These are phyloP conservation scores for Hyles lineata DNA, from an alignment of 2,888 invertebrate genomes.

Conservation along the genomic window DNA sequence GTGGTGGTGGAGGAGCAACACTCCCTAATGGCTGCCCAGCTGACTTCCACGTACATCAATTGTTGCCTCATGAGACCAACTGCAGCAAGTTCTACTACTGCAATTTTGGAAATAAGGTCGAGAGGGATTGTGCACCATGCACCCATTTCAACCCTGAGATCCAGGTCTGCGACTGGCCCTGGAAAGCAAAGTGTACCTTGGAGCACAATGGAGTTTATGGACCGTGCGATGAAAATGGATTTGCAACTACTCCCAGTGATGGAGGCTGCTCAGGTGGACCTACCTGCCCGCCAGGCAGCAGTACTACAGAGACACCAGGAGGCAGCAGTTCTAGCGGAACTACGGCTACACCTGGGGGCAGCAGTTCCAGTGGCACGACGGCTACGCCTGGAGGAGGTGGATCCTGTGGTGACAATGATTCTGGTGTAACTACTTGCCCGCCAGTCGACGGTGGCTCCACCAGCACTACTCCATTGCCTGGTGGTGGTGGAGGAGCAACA, in stretches of 20 bases:
- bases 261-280: slow-evolving; percentile 28
- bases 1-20: slow-evolving; percentile 26
- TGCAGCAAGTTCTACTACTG: slow-evolving; percentile 64
- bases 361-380: not conserved
- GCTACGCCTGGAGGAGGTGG: slow-evolving; percentile 2
- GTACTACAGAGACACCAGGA: slow-evolving; percentile 30
- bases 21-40: slow-evolving; percentile 58
- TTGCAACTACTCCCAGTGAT: slow-evolving; percentile 33
- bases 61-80: slow-evolving; percentile 57
- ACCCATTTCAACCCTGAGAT: slow-evolving; percentile 44
- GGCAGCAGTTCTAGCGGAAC: slow-evolving; percentile 12
- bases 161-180: slow-evolving; percentile 49
- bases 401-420: slow-evolving; percentile 32
- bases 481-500: slow-evolving; percentile 23
- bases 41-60: slow-evolving; percentile 46
- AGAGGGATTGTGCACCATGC: slow-evolving; percentile 49
- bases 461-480: not conserved
- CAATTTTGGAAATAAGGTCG: slow-evolving; percentile 50
- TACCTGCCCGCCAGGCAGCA: slow-evolving; percentile 10
- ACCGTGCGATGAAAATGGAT: no score
- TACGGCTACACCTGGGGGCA: not conserved
- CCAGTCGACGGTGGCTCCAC: slow-evolving; percentile 29
- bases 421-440: slow-evolving; percentile 31
- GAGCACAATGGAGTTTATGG: no score
- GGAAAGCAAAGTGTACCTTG: no score